Conservation (phyloP, 2,888 invertebrate species). For the Andrena dorsata region DNA sequence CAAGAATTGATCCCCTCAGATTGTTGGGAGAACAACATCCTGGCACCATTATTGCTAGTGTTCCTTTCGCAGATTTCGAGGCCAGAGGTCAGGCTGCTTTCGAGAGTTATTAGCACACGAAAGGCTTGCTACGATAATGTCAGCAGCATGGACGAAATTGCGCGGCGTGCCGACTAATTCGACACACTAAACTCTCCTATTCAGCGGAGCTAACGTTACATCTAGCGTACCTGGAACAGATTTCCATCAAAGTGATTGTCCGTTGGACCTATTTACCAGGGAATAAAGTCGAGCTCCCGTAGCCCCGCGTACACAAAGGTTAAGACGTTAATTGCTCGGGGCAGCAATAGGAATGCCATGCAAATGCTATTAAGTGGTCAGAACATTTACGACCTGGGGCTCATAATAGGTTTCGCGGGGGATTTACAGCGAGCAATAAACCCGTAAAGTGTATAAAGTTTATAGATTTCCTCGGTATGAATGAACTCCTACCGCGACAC, state of each 20-base stretch:
- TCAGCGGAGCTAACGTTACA: not conserved
- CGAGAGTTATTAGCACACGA: slow-evolving; percentile 53
- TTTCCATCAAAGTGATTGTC: not conserved
- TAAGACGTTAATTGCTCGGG: slow-evolving; percentile 11
- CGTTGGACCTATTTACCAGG: not conserved
- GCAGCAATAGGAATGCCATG: not conserved
- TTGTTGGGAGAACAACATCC: slow-evolving; percentile 27
- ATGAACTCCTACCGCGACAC: not conserved
- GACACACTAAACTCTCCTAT: not conserved
- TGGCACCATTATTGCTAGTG: slow-evolving; percentile 32
- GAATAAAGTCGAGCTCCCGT: not conserved
- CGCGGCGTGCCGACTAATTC: slow-evolving; percentile 11
- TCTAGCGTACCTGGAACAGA: not conserved
- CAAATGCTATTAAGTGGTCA: slow-evolving; percentile 10
- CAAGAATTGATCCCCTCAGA: no score
- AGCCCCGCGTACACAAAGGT: slow-evolving; percentile 8
- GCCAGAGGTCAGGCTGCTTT: slow-evolving; percentile 52
- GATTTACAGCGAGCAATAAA: slow-evolving; percentile 8
- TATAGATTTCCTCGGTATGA: not conserved
- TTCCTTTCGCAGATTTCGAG: slow-evolving; percentile 42
- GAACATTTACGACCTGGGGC: slow-evolving; percentile 9
- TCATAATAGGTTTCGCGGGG: not conserved
- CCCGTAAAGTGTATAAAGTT: not conserved
- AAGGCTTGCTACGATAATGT: slow-evolving; percentile 45
- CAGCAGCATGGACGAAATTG: slow-evolving; percentile 25